Evolutionary conservation across 2,113 vertebrate genomes (phyloP).

Genomic region (Columba livia): DNA sequence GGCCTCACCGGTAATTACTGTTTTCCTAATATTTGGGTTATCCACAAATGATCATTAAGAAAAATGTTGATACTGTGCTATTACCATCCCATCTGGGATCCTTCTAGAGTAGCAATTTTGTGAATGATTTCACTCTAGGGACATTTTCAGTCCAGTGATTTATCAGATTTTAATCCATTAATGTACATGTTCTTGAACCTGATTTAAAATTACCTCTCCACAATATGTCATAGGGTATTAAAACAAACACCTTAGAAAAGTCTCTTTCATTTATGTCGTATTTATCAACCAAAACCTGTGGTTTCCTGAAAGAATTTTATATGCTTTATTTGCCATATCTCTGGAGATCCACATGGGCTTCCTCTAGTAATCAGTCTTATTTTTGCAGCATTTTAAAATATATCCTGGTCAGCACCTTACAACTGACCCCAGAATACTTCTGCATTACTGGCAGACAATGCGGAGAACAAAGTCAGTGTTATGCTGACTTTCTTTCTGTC

Average conservation of each 20-base stretch:
- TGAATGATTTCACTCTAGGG: not conserved
- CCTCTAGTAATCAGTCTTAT: not conserved
- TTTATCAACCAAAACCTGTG: not conserved
- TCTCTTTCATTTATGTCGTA: not conserved
- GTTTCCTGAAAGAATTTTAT: not conserved
- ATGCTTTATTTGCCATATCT: not conserved
- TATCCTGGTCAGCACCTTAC: not conserved
- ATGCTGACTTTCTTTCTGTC: not conserved
- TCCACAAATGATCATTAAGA: not conserved
- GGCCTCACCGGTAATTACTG: not conserved
- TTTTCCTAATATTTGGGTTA: not conserved
- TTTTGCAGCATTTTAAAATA: not conserved
- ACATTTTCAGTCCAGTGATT: not conserved
- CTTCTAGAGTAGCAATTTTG: not conserved
- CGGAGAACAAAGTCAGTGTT: not conserved
- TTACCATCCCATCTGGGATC: not conserved
- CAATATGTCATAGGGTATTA: not conserved
- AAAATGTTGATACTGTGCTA: not conserved
- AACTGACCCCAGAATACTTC: not conserved
- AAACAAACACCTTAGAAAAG: not conserved
- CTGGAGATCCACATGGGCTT: not conserved
- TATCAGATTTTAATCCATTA: slow-evolving; percentile 27
- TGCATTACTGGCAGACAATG: not conserved
- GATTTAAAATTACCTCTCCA: slow-evolving; percentile 1
- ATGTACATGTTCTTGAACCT: not conserved